These are phyloP conservation scores for Ophioninae sp. DNA, from an alignment of 2,888 invertebrate genomes.

Conservation along the genomic window DNA sequence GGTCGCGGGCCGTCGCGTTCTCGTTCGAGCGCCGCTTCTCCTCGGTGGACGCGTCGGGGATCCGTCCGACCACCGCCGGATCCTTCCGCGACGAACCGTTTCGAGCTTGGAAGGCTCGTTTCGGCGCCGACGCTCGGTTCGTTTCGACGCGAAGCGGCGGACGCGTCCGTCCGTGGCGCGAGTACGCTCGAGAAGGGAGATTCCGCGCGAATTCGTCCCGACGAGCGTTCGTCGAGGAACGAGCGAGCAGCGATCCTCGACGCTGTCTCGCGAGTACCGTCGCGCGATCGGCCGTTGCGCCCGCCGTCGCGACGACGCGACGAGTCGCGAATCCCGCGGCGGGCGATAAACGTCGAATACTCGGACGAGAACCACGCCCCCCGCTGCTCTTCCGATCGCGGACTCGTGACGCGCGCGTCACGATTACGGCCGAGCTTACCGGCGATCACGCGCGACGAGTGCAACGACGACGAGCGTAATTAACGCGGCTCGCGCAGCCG, in stretches of 20 bases:
- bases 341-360: slow-evolving; percentile 3
- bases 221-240: background rate
- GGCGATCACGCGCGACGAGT: no score
- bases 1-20: slow-evolving; percentile 5
- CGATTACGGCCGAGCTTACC: background rate
- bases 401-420: slow-evolving; percentile 1
- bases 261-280: background rate
- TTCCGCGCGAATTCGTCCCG: no score
- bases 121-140: no score
- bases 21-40: background rate
- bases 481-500: no score
- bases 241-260: background rate
- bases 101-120: background rate
- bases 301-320: background rate
- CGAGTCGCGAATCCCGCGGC: slow-evolving; percentile 7
- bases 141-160: no score
- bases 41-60: background rate
- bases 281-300: background rate
- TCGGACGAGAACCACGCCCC: slow-evolving; percentile 1
- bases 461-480: no score
- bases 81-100: background rate
- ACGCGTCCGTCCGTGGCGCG: no score
- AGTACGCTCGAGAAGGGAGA: no score
- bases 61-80: background rate
- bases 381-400: background rate